These are phyloP conservation scores for Enteromius paludinosus DNA, from an alignment of 2,797 vertebrate genomes.

Conservation along the genomic window DNA sequence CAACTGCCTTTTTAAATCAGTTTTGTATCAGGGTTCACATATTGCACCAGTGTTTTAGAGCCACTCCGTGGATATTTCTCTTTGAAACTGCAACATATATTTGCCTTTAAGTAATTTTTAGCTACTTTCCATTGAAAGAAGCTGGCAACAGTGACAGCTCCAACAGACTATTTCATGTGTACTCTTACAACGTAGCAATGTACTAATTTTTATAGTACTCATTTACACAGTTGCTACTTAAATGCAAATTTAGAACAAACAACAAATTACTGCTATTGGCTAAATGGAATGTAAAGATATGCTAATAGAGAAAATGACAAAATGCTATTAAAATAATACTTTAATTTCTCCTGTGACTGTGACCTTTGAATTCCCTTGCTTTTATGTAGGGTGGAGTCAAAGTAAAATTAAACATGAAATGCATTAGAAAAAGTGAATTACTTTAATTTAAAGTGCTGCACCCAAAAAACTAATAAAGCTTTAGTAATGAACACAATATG, in stretches of 20 bases:
- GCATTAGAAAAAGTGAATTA: not conserved
- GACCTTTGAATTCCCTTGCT: not conserved
- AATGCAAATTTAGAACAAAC: too few relatives aligned
- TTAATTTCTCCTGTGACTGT: not conserved
- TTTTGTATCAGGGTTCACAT: too few relatives aligned
- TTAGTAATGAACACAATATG: constrained; percentile 1
- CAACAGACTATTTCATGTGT: too few relatives aligned
- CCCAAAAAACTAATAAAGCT: constrained; percentile 5
- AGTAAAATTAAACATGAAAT: not conserved
- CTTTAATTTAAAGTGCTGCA: not conserved
- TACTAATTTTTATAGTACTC: too few relatives aligned
- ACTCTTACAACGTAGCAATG: not conserved
- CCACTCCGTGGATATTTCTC: too few relatives aligned
- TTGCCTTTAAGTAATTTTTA: not conserved
- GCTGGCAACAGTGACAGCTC: too few relatives aligned
- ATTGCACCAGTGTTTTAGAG: too few relatives aligned
- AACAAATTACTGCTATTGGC: not conserved
- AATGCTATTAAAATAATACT: not conserved
- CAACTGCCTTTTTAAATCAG: too few relatives aligned
- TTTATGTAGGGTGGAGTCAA: not conserved
- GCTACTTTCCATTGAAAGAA: not conserved
- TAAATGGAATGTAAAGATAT: not conserved
- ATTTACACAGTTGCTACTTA: too few relatives aligned
- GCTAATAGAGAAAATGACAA: not conserved
- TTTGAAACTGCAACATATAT: too few relatives aligned